Evolutionary conservation across 2,888 invertebrate species (phyloP).

Genomic region (Pharmacophagus antenor): DNA sequence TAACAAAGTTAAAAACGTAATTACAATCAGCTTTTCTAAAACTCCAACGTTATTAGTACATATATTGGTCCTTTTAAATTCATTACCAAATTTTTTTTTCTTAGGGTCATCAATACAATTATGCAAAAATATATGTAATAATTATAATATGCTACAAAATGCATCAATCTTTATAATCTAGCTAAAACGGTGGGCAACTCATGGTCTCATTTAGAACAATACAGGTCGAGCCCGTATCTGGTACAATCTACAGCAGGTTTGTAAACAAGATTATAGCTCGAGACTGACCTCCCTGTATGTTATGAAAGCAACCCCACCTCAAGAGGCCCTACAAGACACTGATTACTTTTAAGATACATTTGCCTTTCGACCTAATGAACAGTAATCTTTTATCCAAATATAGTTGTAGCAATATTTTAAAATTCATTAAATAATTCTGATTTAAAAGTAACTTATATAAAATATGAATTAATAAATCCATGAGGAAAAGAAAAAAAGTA

Average conservation of each 20-base stretch:
- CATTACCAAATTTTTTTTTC: neutral
- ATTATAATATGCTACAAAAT: neutral
- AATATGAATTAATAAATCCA: too few species aligned
- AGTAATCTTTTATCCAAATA: neutral
- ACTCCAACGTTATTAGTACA: too few species aligned
- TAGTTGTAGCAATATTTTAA: neutral
- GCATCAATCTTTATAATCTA: neutral
- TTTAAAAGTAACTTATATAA: too few species aligned
- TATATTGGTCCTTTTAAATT: too few species aligned
- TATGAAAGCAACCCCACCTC: slow-evolving; percentile 22
- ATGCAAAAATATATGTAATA: neutral
- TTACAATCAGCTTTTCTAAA: too few species aligned
- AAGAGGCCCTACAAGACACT: slow-evolving; percentile 17
- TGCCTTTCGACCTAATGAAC: slow-evolving; percentile 1
- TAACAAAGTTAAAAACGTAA: neutral
- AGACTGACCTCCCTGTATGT: slow-evolving; percentile 12
- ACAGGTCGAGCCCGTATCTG: slow-evolving; percentile 4
- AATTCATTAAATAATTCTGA: too few species aligned
- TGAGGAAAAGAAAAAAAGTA: too few species aligned
- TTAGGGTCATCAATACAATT: neutral
- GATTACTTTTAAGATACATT: slow-evolving; percentile 19
- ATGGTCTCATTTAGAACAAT: slow-evolving; percentile 7
- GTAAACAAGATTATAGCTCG: slow-evolving; percentile 28
- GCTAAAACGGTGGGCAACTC: neutral
- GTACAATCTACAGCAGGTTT: slow-evolving; percentile 11